Conservation (phyloP, 2,113 vertebrate genomes). For the Irena cyanogastra region DNA sequence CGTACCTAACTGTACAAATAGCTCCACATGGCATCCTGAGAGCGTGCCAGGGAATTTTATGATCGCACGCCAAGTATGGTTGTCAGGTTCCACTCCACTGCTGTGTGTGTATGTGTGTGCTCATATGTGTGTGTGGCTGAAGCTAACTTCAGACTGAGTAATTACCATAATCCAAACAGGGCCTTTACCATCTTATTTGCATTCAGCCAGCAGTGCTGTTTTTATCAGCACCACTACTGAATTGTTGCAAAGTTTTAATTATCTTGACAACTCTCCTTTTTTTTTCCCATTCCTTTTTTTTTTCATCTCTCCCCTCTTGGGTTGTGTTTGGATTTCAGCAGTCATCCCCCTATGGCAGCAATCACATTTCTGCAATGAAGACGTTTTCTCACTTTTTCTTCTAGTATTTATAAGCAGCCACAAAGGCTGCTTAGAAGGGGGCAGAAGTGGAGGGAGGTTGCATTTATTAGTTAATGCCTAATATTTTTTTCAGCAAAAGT, state of each 20-base stretch:
- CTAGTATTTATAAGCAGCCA: background rate
- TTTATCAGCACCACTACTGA: slow-evolving; percentile 62
- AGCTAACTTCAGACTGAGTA: slow-evolving; percentile 80
- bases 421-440: background rate
- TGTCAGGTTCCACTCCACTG: slow-evolving; percentile 71
- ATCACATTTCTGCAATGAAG: background rate
- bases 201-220: slow-evolving; percentile 70
- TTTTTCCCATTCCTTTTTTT: background rate
- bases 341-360: background rate
- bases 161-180: slow-evolving; percentile 77
- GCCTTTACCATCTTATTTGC: slow-evolving; percentile 67
- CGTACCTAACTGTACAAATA: slow-evolving; percentile 67
- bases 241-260: slow-evolving; percentile 60
- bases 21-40: slow-evolving; percentile 61
- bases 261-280: slow-evolving; percentile 51
- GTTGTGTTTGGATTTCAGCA: slow-evolving; percentile 50
- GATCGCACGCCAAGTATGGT: slow-evolving; percentile 73
- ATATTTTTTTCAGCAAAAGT: background rate
- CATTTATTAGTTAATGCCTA: slow-evolving; percentile 7
- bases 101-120: slow-evolving; percentile 64
- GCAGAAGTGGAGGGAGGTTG: background rate
- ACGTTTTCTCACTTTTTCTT: slow-evolving; percentile 7
- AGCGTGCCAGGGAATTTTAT: slow-evolving; percentile 64
- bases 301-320: background rate
- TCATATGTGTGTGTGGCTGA: slow-evolving; percentile 72